A percentile compares a stretch with the other conserved stretches of the same genome.
These are phyloP conservation scores for Sarotherodon lohbergeri DNA, from an alignment of 2,113 vertebrate genomes.

Conservation along the genomic window DNA sequence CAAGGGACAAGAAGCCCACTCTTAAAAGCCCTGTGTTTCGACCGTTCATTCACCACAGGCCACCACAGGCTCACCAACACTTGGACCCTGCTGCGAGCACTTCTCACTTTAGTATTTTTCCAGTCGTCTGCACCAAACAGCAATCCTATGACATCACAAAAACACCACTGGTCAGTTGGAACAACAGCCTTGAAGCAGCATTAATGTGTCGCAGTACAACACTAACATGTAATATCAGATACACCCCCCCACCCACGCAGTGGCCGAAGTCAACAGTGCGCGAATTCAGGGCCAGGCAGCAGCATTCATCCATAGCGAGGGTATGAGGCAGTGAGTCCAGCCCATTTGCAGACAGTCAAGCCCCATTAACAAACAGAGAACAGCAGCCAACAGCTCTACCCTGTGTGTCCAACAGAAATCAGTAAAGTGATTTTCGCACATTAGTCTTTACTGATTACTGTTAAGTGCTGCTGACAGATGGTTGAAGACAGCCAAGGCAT, in stretches of 20 bases:
- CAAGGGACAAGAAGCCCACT: neutral
- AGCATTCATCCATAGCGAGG: constrained; percentile 19
- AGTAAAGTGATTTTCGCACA: neutral
- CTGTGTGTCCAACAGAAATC: neutral
- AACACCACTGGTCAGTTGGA: neutral
- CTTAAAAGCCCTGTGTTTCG: neutral
- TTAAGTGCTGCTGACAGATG: neutral
- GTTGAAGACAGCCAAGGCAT: neutral
- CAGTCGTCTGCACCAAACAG: neutral
- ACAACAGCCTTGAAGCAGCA: neutral
- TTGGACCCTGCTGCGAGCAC: neutral
- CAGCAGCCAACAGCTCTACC: constrained; percentile 7
- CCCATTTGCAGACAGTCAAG: constrained; percentile 24
- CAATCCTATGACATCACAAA: neutral
- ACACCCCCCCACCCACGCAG: neutral
- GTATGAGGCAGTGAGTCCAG: constrained; percentile 34
- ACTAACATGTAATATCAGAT: neutral
- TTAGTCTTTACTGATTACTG: neutral
- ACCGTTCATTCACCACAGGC: neutral
- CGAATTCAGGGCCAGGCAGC: neutral
- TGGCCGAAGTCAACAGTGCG: neutral
- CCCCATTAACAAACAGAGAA: constrained; percentile 31
- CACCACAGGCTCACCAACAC: neutral
- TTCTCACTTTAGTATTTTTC: neutral
- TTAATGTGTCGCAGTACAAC: neutral